phyloP scores from a whole-genome alignment of 2,888 invertebrate genomes.

The Pachymerium ferrugineum region DNA sequence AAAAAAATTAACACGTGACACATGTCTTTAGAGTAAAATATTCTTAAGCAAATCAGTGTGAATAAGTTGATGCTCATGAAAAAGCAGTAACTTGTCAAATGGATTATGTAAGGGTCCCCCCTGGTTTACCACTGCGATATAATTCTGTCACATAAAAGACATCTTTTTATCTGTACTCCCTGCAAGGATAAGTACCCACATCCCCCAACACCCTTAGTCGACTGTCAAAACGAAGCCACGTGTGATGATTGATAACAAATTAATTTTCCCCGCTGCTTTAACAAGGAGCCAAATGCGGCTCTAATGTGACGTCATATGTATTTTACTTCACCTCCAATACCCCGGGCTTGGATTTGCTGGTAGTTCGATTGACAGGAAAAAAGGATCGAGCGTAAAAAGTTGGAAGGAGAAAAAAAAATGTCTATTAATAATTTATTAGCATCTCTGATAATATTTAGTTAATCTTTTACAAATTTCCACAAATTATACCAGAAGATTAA shows the following conservation, averaged over 20 bases:
- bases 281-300: neutral
- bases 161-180: slow-evolving; percentile 3
- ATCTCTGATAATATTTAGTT: neutral
- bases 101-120: slow-evolving; percentile 12
- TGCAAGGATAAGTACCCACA: slow-evolving; percentile 9
- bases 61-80: slow-evolving; percentile 8
- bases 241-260: slow-evolving; percentile 13
- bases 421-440: slow-evolving; percentile 9
- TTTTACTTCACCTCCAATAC: neutral
- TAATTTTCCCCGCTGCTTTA: slow-evolving; percentile 9
- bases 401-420: neutral
- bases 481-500: neutral
- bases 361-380: neutral
- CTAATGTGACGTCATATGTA: neutral
- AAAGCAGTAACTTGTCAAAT: slow-evolving; percentile 8
- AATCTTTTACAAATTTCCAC: neutral
- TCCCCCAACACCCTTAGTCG: neutral
- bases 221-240: slow-evolving; percentile 13
- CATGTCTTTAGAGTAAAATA: neutral
- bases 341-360: neutral
- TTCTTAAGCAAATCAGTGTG: slow-evolving; percentile 13
- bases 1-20: neutral
- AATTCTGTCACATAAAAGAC: slow-evolving; percentile 13
- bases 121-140: neutral
- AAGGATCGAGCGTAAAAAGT: neutral